phyloP scores from a whole-genome alignment of 2,888 invertebrate genomes.

The Antitype chi region DNA sequence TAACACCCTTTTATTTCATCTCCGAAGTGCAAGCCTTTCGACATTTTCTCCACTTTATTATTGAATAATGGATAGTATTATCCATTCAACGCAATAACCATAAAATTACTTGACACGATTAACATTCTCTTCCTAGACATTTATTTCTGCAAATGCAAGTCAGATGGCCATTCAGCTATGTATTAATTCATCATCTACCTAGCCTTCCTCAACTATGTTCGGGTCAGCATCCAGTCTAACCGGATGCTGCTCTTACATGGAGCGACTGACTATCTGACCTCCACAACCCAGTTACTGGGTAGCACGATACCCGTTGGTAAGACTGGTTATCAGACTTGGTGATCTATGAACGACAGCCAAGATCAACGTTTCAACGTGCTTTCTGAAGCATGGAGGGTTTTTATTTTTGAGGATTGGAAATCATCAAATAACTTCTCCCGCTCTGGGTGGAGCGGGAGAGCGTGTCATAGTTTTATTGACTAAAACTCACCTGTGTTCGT shows the following conservation, averaged over 20 bases:
- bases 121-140: conserved; percentile 22
- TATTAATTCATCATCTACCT: neutral
- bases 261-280: neutral
- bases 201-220: neutral
- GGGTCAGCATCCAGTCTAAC: neutral
- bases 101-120: conserved; percentile 33
- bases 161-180: neutral
- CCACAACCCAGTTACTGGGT: neutral
- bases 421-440: too few relatives aligned
- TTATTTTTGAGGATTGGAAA: too few relatives aligned
- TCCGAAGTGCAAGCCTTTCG: conserved; percentile 4
- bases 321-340: neutral
- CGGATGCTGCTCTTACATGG: neutral
- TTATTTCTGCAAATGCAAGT: conserved; percentile 22
- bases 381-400: neutral
- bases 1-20: conserved; percentile 28
- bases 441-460: too few relatives aligned
- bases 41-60: conserved; percentile 35
- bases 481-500: too few relatives aligned
- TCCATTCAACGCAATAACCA: conserved; percentile 13
- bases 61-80: conserved; percentile 3
- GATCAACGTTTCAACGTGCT: neutral
- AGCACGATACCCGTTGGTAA: neutral
- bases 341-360: neutral
- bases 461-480: too few relatives aligned